These are phyloP conservation scores for Proctacanthus coquilletti DNA, from an alignment of 1,140 invertebrate genomes.

Conservation along the genomic window DNA sequence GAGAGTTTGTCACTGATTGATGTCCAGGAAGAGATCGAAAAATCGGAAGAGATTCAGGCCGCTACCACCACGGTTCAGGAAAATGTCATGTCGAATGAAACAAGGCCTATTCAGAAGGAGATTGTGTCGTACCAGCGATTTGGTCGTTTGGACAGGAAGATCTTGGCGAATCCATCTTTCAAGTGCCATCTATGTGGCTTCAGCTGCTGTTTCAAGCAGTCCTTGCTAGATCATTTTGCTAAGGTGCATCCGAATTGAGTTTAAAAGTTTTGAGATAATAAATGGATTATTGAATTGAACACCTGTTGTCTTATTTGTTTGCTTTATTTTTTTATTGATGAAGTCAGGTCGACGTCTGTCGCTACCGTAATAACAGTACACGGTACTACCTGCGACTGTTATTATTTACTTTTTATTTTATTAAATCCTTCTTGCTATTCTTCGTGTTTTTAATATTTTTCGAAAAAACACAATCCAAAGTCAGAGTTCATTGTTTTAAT, in stretches of 20 bases:
- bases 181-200: conserved; percentile 12
- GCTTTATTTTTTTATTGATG: not conserved
- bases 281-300: not conserved
- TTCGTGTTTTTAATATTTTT: too few relatives aligned
- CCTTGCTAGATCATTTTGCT: conserved; percentile 9
- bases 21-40: too few relatives aligned
- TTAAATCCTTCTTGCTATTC: too few relatives aligned
- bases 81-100: too few relatives aligned
- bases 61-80: too few relatives aligned
- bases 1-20: too few relatives aligned
- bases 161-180: conserved; percentile 5
- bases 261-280: not conserved
- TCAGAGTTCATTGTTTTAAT: too few relatives aligned
- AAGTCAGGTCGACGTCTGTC: conserved; percentile 26
- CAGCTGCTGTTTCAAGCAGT: conserved; percentile 7
- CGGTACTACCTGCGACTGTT: conserved; percentile 30
- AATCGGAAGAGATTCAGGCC: too few relatives aligned
- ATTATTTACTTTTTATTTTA: too few relatives aligned
- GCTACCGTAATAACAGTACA: conserved; percentile 30
- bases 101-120: too few relatives aligned
- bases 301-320: not conserved
- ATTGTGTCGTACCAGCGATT: conserved; percentile 10
- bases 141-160: conserved; percentile 8
- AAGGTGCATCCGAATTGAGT: conserved; percentile 8
- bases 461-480: too few relatives aligned